These are phyloP conservation scores for Caenorhabditis plicata DNA, from an alignment of 2,888 invertebrate species.

Conservation along the genomic window DNA sequence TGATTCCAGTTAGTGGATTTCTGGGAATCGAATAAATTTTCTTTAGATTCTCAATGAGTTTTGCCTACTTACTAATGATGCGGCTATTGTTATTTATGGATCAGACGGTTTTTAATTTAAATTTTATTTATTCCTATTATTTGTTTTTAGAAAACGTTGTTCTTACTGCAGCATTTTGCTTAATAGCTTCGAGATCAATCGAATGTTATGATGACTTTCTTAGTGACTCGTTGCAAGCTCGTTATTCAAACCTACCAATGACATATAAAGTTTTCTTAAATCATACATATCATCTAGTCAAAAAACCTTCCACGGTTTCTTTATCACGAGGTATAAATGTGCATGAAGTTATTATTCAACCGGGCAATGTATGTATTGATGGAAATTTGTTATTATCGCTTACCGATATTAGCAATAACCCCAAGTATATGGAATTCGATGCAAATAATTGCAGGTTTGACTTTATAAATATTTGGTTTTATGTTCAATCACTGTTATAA, in stretches of 20 bases:
- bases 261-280: conserved; percentile 29
- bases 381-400: too few relatives aligned
- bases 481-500: neutral
- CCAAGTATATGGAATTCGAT: too few relatives aligned
- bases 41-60: conserved; percentile 31
- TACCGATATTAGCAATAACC: too few relatives aligned
- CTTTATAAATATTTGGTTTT: neutral
- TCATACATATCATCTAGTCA: conserved; percentile 11
- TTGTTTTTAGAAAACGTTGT: conserved; percentile 4
- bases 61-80: conserved; percentile 32
- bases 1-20: conserved; percentile 14
- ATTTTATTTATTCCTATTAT: too few relatives aligned
- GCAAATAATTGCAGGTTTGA: neutral
- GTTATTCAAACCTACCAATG: conserved; percentile 16
- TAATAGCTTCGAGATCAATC: conserved; percentile 11
- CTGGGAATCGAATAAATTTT: neutral
- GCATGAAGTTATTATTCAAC: conserved; percentile 12
- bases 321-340: conserved; percentile 8
- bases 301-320: conserved; percentile 5
- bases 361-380: conserved; percentile 27
- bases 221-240: conserved; percentile 15
- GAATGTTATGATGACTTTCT: conserved; percentile 9
- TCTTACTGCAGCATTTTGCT: conserved; percentile 2
- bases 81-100: conserved; percentile 32
- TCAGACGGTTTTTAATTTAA: conserved; percentile 16